These are phyloP conservation scores for Opisthocomus hoazin DNA, from an alignment of 2,113 vertebrate species.

Conservation along the genomic window DNA sequence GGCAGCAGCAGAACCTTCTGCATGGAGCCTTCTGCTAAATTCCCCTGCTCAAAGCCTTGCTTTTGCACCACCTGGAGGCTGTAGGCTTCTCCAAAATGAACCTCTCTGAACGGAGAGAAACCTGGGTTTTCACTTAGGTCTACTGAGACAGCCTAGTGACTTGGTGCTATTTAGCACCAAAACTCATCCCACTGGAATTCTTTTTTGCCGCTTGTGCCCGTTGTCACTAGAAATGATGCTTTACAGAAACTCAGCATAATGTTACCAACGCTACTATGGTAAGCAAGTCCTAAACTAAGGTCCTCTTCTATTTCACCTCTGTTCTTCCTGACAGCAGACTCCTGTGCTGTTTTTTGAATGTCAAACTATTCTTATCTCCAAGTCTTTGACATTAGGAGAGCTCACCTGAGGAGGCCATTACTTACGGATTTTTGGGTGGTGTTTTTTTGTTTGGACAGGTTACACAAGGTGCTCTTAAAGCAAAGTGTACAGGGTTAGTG, in stretches of 20 bases:
- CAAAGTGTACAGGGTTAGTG: neutral
- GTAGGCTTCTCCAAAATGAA: neutral
- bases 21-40: neutral
- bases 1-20: neutral
- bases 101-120: neutral
- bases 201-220: neutral
- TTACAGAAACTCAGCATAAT: neutral
- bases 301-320: neutral
- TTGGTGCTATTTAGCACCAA: neutral
- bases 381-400: neutral
- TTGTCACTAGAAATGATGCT: neutral
- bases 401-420: neutral
- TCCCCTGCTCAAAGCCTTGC: neutral
- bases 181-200: neutral
- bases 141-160: neutral
- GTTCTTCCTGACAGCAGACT: neutral
- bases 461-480: neutral
- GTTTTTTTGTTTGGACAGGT: neutral
- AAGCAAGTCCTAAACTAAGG: neutral
- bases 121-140: neutral
- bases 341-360: neutral
- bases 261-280: neutral
- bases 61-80: constrained; percentile 1
- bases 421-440: rapidly evolving
- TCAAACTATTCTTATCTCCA: neutral